These are phyloP conservation scores for Drosophila acutilabella DNA, from an alignment of 2,888 invertebrate genomes.

Conservation along the genomic window DNA sequence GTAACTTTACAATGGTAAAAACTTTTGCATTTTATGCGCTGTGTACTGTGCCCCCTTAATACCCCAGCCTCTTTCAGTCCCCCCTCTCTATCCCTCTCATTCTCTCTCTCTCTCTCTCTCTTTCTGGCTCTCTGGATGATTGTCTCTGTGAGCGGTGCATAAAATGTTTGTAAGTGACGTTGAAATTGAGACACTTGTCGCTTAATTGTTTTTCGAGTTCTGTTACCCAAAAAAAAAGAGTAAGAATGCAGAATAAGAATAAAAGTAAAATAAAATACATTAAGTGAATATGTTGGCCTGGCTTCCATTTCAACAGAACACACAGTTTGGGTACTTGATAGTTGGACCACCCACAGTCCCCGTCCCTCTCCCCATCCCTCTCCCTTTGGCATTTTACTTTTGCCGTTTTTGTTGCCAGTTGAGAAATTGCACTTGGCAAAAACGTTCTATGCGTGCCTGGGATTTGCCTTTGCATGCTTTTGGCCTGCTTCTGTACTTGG, in stretches of 20 bases:
- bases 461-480: slow-evolving; percentile 55
- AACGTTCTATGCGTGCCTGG: slow-evolving; percentile 62
- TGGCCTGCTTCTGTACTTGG: slow-evolving; percentile 57
- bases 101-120: not conserved
- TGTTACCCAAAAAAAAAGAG: slow-evolving; percentile 53
- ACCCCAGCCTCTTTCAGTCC: slow-evolving; percentile 13
- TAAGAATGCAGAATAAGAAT: slow-evolving; percentile 15
- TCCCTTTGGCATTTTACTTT: not conserved
- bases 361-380: not conserved
- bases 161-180: slow-evolving; percentile 82
- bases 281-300: slow-evolving; percentile 59
- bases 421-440: slow-evolving; percentile 70
- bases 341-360: not conserved
- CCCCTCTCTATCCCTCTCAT: too few species aligned
- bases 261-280: slow-evolving; percentile 51
- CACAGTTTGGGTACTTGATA: slow-evolving; percentile 30
- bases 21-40: slow-evolving; percentile 73
- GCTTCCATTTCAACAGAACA: slow-evolving; percentile 31
- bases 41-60: not conserved
- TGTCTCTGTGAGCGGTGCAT: slow-evolving; percentile 71
- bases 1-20: slow-evolving; percentile 74
- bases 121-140: slow-evolving; percentile 15
- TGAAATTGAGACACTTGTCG: slow-evolving; percentile 82
- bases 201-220: slow-evolving; percentile 81
- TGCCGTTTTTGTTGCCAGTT: slow-evolving; percentile 60